phyloP scores from a whole-genome alignment of 2,888 invertebrate genomes.

The Trichacis sp. region DNA sequence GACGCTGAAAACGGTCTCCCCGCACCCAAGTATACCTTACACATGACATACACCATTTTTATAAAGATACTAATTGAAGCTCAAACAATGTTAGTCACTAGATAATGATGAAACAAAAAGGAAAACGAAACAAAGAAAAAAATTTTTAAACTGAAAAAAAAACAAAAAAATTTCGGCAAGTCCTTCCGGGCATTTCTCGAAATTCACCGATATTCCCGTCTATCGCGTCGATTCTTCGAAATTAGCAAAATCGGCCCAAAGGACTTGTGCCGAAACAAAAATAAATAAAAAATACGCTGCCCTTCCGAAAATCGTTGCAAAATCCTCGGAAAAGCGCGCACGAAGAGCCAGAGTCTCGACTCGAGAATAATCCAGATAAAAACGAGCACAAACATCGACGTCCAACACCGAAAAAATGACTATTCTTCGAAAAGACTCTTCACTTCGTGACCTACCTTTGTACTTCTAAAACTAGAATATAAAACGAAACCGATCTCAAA shows the following conservation, averaged over 20 bases:
- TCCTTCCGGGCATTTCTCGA: no score
- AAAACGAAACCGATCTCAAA: constrained; percentile 67
- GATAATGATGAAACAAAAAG: constrained; percentile 65
- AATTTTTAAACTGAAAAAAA: no score
- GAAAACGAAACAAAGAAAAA: constrained; percentile 61
- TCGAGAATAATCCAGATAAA: constrained; percentile 49
- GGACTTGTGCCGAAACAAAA: background rate
- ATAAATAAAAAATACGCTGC: background rate
- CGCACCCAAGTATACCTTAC: constrained; percentile 68
- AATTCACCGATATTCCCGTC: no score
- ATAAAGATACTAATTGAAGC: constrained; percentile 69
- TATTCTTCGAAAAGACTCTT: constrained; percentile 43
- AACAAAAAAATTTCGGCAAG: no score
- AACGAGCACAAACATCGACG: background rate
- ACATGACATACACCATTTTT: constrained; percentile 69
- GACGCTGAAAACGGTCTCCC: constrained; percentile 58
- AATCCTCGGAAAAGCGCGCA: constrained; percentile 25
- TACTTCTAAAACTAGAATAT: constrained; percentile 66
- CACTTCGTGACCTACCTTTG: constrained; percentile 59
- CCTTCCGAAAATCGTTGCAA: no score
- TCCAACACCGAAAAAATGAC: background rate
- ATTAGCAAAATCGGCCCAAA: no score
- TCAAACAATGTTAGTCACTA: constrained; percentile 70
- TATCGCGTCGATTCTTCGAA: no score
- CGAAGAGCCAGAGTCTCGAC: constrained; percentile 44